phyloP scores from a whole-genome alignment of 2,888 invertebrate genomes.

The Agrotis exclamationis region DNA sequence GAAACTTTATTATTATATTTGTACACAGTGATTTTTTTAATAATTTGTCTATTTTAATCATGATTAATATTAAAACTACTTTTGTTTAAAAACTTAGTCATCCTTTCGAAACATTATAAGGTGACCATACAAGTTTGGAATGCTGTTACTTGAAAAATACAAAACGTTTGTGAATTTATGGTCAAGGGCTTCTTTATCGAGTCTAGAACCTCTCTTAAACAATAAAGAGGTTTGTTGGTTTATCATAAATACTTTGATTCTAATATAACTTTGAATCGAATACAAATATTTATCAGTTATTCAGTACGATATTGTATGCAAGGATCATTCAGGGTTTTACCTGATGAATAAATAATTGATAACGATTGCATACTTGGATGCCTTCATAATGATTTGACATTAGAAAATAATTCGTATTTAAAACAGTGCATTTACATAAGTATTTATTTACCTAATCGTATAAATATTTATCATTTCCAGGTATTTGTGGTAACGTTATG shows the following conservation, averaged over 20 bases:
- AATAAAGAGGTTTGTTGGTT: background rate
- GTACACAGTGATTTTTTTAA: constrained; percentile 21
- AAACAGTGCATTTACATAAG: constrained; percentile 20
- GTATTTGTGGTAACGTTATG: constrained; percentile 72
- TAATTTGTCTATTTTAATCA: constrained; percentile 19
- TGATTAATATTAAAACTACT: constrained; percentile 16
- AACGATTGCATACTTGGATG: constrained; percentile 10
- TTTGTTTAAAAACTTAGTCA: constrained; percentile 11
- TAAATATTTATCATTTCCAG: constrained; percentile 72
- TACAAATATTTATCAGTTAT: constrained; percentile 11
- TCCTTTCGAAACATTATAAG: constrained; percentile 20
- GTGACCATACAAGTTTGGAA: constrained; percentile 58
- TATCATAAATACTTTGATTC: constrained; percentile 5
- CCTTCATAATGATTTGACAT: constrained; percentile 28
- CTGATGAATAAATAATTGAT: constrained; percentile 31
- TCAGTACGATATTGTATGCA: background rate
- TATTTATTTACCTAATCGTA: constrained; percentile 23
- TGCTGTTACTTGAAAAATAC: constrained; percentile 39
- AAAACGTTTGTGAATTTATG: constrained; percentile 21
- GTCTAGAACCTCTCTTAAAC: constrained; percentile 18
- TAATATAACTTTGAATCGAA: background rate
- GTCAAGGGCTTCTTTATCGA: constrained; percentile 25
- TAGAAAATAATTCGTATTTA: constrained; percentile 27
- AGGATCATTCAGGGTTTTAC: constrained; percentile 19
- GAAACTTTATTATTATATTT: constrained; percentile 24